Conservation (phyloP, 2,888 invertebrate species). For the Emmelina monodactyla region DNA sequence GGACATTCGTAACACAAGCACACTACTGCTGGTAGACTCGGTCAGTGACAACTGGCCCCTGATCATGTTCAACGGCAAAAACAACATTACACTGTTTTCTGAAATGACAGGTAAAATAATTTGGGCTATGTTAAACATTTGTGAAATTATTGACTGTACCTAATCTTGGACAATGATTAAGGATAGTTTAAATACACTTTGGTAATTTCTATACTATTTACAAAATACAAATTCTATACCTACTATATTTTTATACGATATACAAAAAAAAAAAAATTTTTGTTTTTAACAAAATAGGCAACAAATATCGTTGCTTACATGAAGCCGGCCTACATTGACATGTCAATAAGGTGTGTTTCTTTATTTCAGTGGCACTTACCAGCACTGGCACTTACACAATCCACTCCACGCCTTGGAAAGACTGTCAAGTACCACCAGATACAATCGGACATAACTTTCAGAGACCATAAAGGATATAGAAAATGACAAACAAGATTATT, state of each 20-base stretch:
- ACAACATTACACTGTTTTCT: conserved; percentile 42
- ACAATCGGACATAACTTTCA: conserved; percentile 46
- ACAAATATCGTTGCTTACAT: too few species aligned
- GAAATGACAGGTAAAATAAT: conserved; percentile 47
- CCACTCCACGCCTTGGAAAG: conserved; percentile 38
- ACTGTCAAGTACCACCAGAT: conserved; percentile 48
- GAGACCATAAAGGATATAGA: conserved; percentile 29
- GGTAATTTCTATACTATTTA: too few species aligned
- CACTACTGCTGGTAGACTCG: conserved; percentile 32
- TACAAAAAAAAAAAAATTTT: not conserved
- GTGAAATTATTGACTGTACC: too few species aligned
- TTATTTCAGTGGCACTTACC: conserved; percentile 35
- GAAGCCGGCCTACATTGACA: too few species aligned
- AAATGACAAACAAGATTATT: too few species aligned
- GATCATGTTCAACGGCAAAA: conserved; percentile 35
- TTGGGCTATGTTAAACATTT: too few species aligned
- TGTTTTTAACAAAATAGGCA: too few species aligned
- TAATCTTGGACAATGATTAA: too few species aligned
- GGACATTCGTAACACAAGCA: conserved; percentile 28
- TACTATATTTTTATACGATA: not conserved
- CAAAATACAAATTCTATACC: too few species aligned
- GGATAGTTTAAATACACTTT: too few species aligned
- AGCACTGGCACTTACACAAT: conserved; percentile 50
- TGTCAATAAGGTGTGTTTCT: too few species aligned
- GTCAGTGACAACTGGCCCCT: conserved; percentile 39